phyloP scores from a whole-genome alignment of 2,888 invertebrate species.

The Diplolepis rosae region DNA sequence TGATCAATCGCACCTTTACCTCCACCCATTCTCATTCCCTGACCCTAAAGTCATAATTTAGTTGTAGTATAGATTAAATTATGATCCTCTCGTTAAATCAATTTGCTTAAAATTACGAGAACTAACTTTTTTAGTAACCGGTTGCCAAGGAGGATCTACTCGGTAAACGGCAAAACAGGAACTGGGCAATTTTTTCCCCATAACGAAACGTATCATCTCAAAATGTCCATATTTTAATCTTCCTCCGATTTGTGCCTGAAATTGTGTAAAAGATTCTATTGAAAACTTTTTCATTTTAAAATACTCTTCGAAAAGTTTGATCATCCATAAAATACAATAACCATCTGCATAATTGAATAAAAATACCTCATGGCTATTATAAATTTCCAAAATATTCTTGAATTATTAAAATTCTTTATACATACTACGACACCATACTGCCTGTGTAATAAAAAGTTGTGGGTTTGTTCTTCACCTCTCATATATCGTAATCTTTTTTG shows the following conservation, averaged over 20 bases:
- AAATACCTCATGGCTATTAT: too few species aligned
- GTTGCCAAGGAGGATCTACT: constrained; percentile 96
- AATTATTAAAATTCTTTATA: constrained; percentile 45
- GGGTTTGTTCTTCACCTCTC: constrained; percentile 92
- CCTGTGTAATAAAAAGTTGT: constrained; percentile 89
- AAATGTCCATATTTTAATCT: constrained; percentile 86
- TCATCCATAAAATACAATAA: too few species aligned
- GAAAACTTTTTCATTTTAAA: too few species aligned
- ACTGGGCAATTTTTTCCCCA: constrained; percentile 86
- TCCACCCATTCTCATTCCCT: constrained; percentile 95
- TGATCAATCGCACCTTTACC: constrained; percentile 97
- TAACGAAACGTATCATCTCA: constrained; percentile 88
- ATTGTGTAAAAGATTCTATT: background rate
- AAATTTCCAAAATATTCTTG: constrained; percentile 1
- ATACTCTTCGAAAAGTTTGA: too few species aligned
- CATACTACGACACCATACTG: constrained; percentile 95
- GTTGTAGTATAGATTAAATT: background rate
- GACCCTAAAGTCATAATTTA: constrained; percentile 75
- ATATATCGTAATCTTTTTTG: constrained; percentile 87
- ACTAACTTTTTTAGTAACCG: constrained; percentile 86
- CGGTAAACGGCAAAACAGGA: constrained; percentile 97
- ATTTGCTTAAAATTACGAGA: background rate
- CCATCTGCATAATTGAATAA: too few species aligned
- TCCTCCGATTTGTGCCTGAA: constrained; percentile 79
- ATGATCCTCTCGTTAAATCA: too few species aligned